Evolutionary conservation across 2,113 vertebrate genomes (phyloP), one percentile per base, ranked within the genome.

Genomic region (Chascanopsetta lugubris): DNA sequence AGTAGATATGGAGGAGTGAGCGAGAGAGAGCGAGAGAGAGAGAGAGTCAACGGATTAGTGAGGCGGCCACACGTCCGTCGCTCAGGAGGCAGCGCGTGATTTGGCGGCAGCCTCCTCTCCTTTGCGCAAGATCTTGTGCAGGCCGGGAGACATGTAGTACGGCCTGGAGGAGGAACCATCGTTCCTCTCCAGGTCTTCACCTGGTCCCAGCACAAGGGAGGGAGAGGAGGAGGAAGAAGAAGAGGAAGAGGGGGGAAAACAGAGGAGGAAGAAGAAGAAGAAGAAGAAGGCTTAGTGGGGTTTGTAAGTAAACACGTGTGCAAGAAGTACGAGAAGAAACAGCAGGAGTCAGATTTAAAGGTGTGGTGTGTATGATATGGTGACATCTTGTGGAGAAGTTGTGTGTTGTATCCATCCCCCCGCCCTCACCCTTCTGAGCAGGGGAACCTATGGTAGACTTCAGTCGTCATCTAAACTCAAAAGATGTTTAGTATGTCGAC

Each of bases 131-230:
- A 98, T 95, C 77, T 93, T 90, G 75, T 96, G 96, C 66, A 99
- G 92, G 67, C 93, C 92, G 18, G 95, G 94, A 78, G 95, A 94
- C 93, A 97, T 94, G 93, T 93, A 96, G 93, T 97, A 98, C 46
- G 96, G 97, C 84, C 93, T 97, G 88, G 93, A 92, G 69, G 94
- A 85, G 64, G 96, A 95, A 73, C 96, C 97, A 8, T 98, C 95
- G 40, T 99, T 98, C 86, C 96, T 94, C 91, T 99, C 96, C 75
- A 99, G 89, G 87, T 99, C 97, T 94, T 98, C 97, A 86, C 96
- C 97, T 99, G 50, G 64, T 36, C 27, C 40, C 65, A 66, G 29
- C 45, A 60, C 34, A 50, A 45, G 57, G 65, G 30, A 73, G 32
- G 24, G 45, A 49, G 42, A 51, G 51, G 12, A 64, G 55, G 26